These are phyloP conservation scores for Mellilla xanthometata DNA, from an alignment of 2,888 invertebrate species.

Conservation along the genomic window DNA sequence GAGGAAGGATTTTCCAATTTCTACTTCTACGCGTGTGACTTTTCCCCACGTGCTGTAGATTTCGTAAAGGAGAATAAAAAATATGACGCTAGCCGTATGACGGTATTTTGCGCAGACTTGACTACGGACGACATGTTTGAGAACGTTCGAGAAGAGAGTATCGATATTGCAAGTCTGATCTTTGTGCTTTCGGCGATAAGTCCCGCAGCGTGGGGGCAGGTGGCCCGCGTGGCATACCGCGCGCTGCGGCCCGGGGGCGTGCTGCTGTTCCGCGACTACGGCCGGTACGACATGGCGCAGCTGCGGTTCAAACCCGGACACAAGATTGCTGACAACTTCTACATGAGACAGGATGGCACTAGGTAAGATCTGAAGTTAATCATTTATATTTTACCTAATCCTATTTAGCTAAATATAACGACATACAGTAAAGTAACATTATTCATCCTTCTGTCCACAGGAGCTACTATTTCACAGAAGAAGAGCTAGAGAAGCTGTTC, in stretches of 20 bases:
- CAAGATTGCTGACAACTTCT: slow-evolving; percentile 96
- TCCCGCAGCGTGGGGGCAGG: slow-evolving; percentile 89
- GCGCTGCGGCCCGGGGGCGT: slow-evolving; percentile 89
- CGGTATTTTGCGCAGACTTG: slow-evolving; percentile 93
- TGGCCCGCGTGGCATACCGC: slow-evolving; percentile 84
- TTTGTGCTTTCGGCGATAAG: slow-evolving; percentile 98
- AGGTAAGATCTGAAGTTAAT: slow-evolving; percentile 68
- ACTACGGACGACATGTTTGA: slow-evolving; percentile 86
- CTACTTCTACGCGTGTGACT: slow-evolving; percentile 94
- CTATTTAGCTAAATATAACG: neutral
- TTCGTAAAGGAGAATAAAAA: slow-evolving; percentile 88
- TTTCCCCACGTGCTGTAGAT: slow-evolving; percentile 94
- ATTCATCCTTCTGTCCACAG: slow-evolving; percentile 73
- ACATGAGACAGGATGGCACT: slow-evolving; percentile 98
- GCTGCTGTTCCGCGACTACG: slow-evolving; percentile 96
- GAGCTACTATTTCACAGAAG: slow-evolving; percentile 91
- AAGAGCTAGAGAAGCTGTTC: slow-evolving; percentile 87
- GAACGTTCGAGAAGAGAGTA: slow-evolving; percentile 67
- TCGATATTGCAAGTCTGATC: slow-evolving; percentile 94
- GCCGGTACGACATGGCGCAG: slow-evolving; percentile 97
- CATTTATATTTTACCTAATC: neutral
- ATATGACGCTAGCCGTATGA: slow-evolving; percentile 85
- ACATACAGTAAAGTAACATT: no score
- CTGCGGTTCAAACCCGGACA: slow-evolving; percentile 95
- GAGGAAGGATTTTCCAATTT: slow-evolving; percentile 86